Evolutionary conservation across 1,140 invertebrate species (phyloP), one percentile per base, ranked within the genome.

Genomic region (Drosophila saltans): DNA sequence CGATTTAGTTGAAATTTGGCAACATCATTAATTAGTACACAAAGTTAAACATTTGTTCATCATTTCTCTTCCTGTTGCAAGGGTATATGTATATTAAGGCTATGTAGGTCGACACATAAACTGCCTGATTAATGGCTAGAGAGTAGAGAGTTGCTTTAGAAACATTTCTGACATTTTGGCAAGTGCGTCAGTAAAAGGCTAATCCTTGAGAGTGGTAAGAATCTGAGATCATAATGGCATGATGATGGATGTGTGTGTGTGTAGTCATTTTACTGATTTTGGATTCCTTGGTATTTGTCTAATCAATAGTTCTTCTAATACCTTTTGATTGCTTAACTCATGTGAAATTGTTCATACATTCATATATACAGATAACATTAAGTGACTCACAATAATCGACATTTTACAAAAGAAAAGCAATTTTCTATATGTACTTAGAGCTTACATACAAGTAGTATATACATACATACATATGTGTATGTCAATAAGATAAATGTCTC

Each of bases 91-190:
- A 24, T 21, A 21, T 48, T 8, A 52, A 26, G 21, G 2, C 45
- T 10, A 52, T 48, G 8, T 52, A 52, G 69, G 57, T 61, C 43
- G 69, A 62, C 41, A 52, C 78, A 81, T 86, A 79, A 86, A 85
- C 63, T 69, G 62, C 21, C 56, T 81, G 82, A 85, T 82, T 86
- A 86, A 81, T 86, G 69, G 56, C 56, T 45, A 41, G 36, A 55
- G 21, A 61, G 36, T 45, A 41, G 36, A 55, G 21, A 61, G 36
- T 36, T 36, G 72, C 21, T 1, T 48, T 24, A 21, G 6, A 26
- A 26, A 26, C 45, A 52, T 24, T 52, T 36, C 33, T 36, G 33
- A 36, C 33, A 36, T 36, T 36, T 10, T 10, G 21, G 9, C 45
- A 52, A 26, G 45, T 52, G 45, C 45, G 45, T 52, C 45, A 52